Evolutionary conservation across 2,888 invertebrate species (phyloP).

Genomic region (Ferrisia virgata): DNA sequence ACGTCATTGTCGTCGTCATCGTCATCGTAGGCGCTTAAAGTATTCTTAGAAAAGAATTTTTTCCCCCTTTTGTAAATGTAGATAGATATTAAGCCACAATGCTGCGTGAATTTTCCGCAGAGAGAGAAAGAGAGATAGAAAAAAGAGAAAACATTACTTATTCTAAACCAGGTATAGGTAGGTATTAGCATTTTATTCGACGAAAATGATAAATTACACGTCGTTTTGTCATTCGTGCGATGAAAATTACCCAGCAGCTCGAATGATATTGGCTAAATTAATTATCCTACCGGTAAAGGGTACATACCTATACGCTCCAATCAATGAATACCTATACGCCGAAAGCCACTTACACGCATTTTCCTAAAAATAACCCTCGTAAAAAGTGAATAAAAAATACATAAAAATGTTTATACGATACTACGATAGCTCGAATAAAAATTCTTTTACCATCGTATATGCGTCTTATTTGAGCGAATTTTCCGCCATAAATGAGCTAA

Average conservation of each 20-base stretch:
- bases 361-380: not conserved
- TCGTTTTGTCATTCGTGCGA: not conserved
- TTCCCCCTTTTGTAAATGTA: too few relatives aligned
- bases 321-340: not conserved
- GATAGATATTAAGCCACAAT: not conserved
- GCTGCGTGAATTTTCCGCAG: not conserved
- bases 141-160: not conserved
- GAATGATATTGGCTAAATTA: not conserved
- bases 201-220: not conserved
- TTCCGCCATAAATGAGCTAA: not conserved
- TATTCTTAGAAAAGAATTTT: not conserved
- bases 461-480: not conserved
- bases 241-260: not conserved
- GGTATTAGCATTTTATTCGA: slow-evolving; percentile 5
- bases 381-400: slow-evolving; percentile 1
- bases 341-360: slow-evolving; percentile 1
- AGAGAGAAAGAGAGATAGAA: too few relatives aligned
- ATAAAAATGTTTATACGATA: not conserved
- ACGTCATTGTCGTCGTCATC: not conserved
- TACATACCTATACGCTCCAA: too few relatives aligned
- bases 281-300: not conserved
- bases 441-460: not conserved
- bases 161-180: not conserved
- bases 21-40: not conserved
- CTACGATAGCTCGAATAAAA: not conserved